These are phyloP conservation scores for Epinotia brunnichana DNA, from an alignment of 2,888 invertebrate species.

Conservation along the genomic window DNA sequence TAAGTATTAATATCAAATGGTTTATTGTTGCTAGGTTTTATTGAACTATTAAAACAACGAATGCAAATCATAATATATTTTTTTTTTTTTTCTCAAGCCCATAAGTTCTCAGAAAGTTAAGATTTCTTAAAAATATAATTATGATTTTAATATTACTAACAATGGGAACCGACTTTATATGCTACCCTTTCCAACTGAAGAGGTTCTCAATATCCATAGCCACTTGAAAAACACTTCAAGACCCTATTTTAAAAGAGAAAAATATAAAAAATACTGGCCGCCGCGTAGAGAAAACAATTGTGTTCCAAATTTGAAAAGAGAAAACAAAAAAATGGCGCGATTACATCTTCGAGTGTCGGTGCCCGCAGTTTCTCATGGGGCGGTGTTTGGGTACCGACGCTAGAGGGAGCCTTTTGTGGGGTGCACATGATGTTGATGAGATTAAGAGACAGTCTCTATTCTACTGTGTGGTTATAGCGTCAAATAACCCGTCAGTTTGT, in stretches of 20 bases:
- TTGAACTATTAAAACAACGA: not conserved
- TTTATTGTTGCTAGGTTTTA: not conserved
- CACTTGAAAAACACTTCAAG: constrained; percentile 72
- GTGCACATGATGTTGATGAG: constrained; percentile 50
- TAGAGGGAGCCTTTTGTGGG: constrained; percentile 72
- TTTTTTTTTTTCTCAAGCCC: constrained; percentile 25
- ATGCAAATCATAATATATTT: constrained; percentile 3
- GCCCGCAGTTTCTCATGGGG: constrained; percentile 81
- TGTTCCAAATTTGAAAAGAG: constrained; percentile 62
- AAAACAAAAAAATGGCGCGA: constrained; percentile 81
- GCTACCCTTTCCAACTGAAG: constrained; percentile 58
- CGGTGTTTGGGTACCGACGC: constrained; percentile 78
- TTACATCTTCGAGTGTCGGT: constrained; percentile 78
- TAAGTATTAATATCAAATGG: constrained; percentile 11
- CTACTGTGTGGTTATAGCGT: no score
- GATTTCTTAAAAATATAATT: constrained; percentile 37
- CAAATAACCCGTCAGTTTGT: no score
- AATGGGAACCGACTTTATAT: constrained; percentile 29
- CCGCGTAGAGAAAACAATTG: constrained; percentile 72
- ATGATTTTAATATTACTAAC: constrained; percentile 37
- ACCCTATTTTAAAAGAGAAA: constrained; percentile 60
- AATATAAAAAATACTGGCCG: constrained; percentile 67
- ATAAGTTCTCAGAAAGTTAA: constrained; percentile 29
- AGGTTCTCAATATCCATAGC: constrained; percentile 73
- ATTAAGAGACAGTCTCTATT: not conserved